Percentiles rank a stretch among this genome's conserved stretches.
phyloP scores from a whole-genome alignment of 1,140 invertebrate genomes.

The Druon quercuslanigerum region DNA sequence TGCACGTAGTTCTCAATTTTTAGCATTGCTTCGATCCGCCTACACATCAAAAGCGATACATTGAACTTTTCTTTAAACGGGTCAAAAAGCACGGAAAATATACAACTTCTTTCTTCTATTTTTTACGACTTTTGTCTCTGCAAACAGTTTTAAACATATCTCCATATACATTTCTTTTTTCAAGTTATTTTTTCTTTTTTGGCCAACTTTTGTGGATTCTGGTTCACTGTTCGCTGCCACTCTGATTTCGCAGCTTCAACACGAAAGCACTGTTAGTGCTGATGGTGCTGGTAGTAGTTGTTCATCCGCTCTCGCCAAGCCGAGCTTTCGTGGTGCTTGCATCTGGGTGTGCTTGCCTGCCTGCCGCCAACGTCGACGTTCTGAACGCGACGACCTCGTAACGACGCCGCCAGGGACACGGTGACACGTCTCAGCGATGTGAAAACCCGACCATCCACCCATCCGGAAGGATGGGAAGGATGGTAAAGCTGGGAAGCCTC shows the following conservation, averaged over 20 bases:
- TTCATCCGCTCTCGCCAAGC: slow-evolving; percentile 36
- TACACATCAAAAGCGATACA: too few relatives aligned
- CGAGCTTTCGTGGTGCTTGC: slow-evolving; percentile 36
- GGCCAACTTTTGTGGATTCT: slow-evolving; percentile 4
- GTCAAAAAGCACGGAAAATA: too few relatives aligned
- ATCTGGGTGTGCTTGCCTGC: slow-evolving; percentile 42
- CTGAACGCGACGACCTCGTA: slow-evolving; percentile 69
- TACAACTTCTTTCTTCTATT: too few relatives aligned
- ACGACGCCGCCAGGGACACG: slow-evolving; percentile 66
- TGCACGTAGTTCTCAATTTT: too few relatives aligned
- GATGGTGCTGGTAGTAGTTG: neutral
- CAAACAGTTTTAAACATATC: too few relatives aligned
- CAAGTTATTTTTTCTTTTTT: too few relatives aligned
- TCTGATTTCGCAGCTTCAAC: slow-evolving; percentile 5
- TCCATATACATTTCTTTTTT: too few relatives aligned
- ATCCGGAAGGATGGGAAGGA: slow-evolving; percentile 39
- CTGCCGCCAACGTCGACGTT: slow-evolving; percentile 63
- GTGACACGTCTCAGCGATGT: slow-evolving; percentile 50
- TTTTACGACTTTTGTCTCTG: too few relatives aligned
- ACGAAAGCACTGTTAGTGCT: slow-evolving; percentile 9
- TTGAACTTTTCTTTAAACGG: too few relatives aligned
- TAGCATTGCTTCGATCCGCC: too few relatives aligned
- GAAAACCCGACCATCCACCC: slow-evolving; percentile 51
- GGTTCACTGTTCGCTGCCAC: slow-evolving; percentile 31
- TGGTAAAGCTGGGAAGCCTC: slow-evolving; percentile 5